Base-by-base conservation (phyloP, 2,888 invertebrate species). In the Antheraea yamamai region DNA sequence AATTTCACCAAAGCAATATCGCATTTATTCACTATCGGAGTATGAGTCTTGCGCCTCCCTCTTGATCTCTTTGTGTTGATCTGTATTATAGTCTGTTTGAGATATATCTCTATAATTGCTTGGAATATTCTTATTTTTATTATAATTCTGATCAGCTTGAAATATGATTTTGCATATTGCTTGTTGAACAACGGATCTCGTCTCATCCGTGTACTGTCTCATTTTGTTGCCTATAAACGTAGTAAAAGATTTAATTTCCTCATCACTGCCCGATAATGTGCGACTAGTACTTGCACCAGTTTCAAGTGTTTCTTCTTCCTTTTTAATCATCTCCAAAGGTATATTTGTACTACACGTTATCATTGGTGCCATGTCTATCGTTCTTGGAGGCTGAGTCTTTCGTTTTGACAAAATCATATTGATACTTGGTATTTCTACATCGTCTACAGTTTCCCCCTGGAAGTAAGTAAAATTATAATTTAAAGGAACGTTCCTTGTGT, bases 131-230 rank as follows among this genome's bases (percentile, higher is more conserved):
- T n/a, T 61, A 61, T 61, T 61, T n/a, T 61, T n/a, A 23, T 61
- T n/a, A 20, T 23, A 61, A 23, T 61, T 23, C n/a, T 61, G 61
- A 61, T 61, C 61, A 61, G 61, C 61, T 61, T 61, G 61, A 61
- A 61, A 61, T 61, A 61, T 61, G 61, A 61, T 61, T n/a, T 61
- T n/a, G 61, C 61, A 61, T 61, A 61, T 61, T 61, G 61, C 61
- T 61, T 61, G 61, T 61, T 61, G n/a, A 6, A 61, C 61, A 4
- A n/a, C 61, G n/a, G n/a, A n/a, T 23, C 10, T 61, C 23, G n/a
- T n/a, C 23, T n/a, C 23, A n/a, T 23, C 23, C 7, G 3, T 61
- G 61, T 61, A 61, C 10, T 61, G n/a, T 61, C n/a, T 61, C 61
- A 61, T 61, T n/a, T 61, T 61, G 12, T 61, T n/a, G 1, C 61